phyloP scores from a whole-genome alignment of 2,113 vertebrate species.

The Leucoraja erinaceus region DNA sequence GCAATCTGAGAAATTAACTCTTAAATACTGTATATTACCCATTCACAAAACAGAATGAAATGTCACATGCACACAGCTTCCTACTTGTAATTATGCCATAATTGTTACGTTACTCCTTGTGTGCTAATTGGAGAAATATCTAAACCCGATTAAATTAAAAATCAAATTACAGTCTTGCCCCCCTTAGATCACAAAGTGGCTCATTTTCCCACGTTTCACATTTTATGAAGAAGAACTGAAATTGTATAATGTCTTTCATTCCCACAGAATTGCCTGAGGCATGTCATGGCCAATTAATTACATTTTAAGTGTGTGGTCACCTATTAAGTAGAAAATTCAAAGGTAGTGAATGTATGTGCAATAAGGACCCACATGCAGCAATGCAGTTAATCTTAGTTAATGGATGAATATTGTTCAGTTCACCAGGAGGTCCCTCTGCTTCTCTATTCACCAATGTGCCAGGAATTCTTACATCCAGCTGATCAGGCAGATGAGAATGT shows the following conservation, averaged over 20 bases:
- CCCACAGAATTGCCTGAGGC: neutral
- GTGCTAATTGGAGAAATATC: neutral
- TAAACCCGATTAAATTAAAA: neutral
- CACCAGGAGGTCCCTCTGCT: neutral
- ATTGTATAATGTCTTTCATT: neutral
- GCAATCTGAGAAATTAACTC: neutral
- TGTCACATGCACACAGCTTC: neutral
- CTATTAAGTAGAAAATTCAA: neutral
- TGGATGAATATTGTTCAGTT: neutral
- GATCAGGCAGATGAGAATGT: neutral
- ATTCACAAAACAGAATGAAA: neutral
- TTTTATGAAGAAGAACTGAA: neutral
- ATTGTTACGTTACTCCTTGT: neutral
- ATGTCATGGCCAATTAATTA: slow-evolving; percentile 1
- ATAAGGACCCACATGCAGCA: neutral
- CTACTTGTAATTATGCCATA: neutral
- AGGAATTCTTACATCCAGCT: neutral
- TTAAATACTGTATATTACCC: neutral
- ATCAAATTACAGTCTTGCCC: neutral
- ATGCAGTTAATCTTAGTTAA: neutral
- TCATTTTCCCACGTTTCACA: neutral
- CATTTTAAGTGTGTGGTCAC: neutral
- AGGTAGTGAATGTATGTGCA: neutral
- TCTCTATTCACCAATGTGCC: neutral
- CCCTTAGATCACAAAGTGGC: neutral